A percentile compares a stretch with the other conserved stretches of the same genome.
These are phyloP conservation scores for Pecten maximus DNA, from an alignment of 2,888 invertebrate species.

Conservation along the genomic window DNA sequence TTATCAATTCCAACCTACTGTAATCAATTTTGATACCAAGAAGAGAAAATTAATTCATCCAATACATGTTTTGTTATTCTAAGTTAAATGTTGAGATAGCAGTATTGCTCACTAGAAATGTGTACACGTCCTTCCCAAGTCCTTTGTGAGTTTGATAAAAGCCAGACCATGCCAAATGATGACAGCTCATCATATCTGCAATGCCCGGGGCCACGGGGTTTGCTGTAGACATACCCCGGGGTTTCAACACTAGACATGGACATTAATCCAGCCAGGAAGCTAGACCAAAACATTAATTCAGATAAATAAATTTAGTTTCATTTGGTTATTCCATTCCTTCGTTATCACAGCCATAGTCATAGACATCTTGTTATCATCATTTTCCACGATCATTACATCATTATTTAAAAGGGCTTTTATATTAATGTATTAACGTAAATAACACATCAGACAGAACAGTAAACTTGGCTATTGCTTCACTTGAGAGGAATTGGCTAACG, in stretches of 20 bases:
- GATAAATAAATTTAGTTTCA: neutral
- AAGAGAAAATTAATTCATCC: conserved; percentile 17
- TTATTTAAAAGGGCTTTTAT: neutral
- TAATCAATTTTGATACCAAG: neutral
- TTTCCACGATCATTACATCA: neutral
- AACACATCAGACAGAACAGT: no score
- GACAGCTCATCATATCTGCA: neutral
- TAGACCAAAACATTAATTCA: neutral
- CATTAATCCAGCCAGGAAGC: neutral
- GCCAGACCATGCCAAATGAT: neutral
- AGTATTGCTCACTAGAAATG: neutral
- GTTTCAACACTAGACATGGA: neutral
- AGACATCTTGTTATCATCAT: neutral
- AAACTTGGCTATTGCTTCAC: no score
- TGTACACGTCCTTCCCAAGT: neutral
- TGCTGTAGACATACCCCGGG: neutral
- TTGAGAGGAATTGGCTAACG: no score
- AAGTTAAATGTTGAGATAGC: conserved; percentile 2
- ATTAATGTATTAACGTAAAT: no score
- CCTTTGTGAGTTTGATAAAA: neutral
- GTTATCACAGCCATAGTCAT: neutral
- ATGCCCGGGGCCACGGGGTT: neutral
- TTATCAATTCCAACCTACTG: neutral
- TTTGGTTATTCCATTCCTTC: neutral
- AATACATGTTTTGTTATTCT: neutral